These are phyloP conservation scores for Meta bourneti DNA, from an alignment of 2,888 invertebrate genomes.

Conservation along the genomic window DNA sequence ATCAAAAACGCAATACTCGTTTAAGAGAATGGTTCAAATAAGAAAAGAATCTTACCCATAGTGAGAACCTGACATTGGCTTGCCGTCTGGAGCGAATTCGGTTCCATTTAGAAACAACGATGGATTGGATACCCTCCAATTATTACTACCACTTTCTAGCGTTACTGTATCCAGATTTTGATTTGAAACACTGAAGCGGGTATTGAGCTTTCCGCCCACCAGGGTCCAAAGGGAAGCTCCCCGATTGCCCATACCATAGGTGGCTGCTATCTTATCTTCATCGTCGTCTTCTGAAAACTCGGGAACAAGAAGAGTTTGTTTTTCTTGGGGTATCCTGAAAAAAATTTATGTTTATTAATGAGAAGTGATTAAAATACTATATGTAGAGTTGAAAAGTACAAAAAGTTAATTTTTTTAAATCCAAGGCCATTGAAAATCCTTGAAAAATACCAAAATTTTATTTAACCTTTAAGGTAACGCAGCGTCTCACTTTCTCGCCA, in stretches of 20 bases:
- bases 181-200: constrained; percentile 61
- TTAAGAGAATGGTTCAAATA: too few relatives aligned
- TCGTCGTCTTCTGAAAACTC: constrained; percentile 83
- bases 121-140: constrained; percentile 73
- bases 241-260: constrained; percentile 60
- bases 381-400: too few relatives aligned
- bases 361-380: neutral
- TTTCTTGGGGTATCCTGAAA: constrained; percentile 83
- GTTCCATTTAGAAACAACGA: constrained; percentile 34
- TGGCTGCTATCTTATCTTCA: constrained; percentile 78
- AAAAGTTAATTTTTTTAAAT: too few relatives aligned
- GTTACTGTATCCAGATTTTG: constrained; percentile 66
- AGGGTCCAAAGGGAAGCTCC: constrained; percentile 75
- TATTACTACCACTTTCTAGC: constrained; percentile 67
- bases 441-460: too few relatives aligned
- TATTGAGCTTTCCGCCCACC: constrained; percentile 74
- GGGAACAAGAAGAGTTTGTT: constrained; percentile 83
- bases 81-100: constrained; percentile 22
- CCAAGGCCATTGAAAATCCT: too few relatives aligned
- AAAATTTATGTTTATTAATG: neutral
- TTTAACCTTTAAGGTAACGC: too few relatives aligned
- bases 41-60: constrained; percentile 72
- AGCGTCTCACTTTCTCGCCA: too few relatives aligned
- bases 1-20: too few relatives aligned
- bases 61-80: constrained; percentile 68